Evolutionary conservation across 2,888 invertebrate genomes (phyloP), one percentile per base, ranked within the genome.

Genomic region (Phaedon cochleariae): DNA sequence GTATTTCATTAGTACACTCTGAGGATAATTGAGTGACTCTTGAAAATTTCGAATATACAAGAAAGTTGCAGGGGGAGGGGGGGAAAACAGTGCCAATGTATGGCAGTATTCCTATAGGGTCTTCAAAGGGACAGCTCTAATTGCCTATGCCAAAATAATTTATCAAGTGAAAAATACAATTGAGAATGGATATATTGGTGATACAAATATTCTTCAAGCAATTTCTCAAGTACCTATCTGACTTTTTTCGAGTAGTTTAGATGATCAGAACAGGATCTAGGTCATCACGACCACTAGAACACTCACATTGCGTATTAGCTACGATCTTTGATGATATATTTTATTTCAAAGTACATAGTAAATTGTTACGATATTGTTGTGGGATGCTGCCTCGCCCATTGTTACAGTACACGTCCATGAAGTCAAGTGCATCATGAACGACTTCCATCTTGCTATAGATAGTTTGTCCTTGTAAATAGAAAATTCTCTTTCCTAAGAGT

Each of bases 261-360:
- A 4, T 41, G 41, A 12, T 41, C 15, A 20, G 57, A 45, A 45
- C 29, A 57, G 55, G 69, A 71, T 67, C 69, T 71, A 61, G 71
- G 71, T 71, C 69, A 71, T 65, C 67, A 69, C 69, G 71, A 71
- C 34, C 68, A 67, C 59, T 63, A 61, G 62, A 64, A 64, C 62
- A 62, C 59, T 69, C 65, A 65, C 62, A 64, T 64, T 65, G 68
- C 68, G 65, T 65, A 68, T 68, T 68, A 59, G 51, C 64, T 64
- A 65, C 64, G 65, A 65, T 64, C 64, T 68, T 65, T 68, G 68
- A 68, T 68, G 66, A 65, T 53, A 49, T 62, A 61, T 68, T 68
- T 68, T 68, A 63, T 65, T 68, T 64, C 65, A 49, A 55, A 61
- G 61, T 55, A 62, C 51, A 65, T 12, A 61, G 61, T 55, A 62